Evolutionary conservation across 2,113 vertebrate species (phyloP), one percentile per base, ranked within the genome.

Genomic region (Gobiocypris rarus): DNA sequence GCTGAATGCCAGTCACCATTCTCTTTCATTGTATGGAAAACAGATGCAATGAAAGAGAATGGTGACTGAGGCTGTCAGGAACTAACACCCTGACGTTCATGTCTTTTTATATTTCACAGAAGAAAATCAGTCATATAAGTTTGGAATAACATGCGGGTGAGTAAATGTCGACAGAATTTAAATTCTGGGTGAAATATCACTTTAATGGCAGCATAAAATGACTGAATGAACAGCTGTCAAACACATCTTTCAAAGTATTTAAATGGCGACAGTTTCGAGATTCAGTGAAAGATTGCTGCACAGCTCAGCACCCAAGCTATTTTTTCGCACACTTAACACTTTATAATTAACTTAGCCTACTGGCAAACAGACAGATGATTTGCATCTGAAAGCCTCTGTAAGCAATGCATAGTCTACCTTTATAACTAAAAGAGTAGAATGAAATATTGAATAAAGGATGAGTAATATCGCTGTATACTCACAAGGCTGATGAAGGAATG

Each of bases 401-500:
- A 48, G 56, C 58, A 17, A 14, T 54, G 48, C 10, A 22, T 56
- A 31, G 31, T 1, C 31, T 31, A 6, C 38, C 38, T 38, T 5
- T 26, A 52, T 6, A 65, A 13, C 28, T 54, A 45, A 52, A 73
- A 31, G 1, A 81, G n/a, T 11, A 7, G 38, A 15, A 65, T 65
- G 0, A 3, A 22, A 41, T n/a, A 41, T 3, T 1, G 11, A 7
- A 50, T 22, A 9, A 17, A 45, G 6, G 10, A n/a, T 52, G 1
- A 59, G 9, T 63, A 52, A 22, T 31, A 59, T 26, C 5, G 56
- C 10, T 24, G 77, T 13, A 61, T 83, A 85, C 86, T 87, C 73
- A 84, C 75, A 77, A 54, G n/a, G 15, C 59, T 77, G 85, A 75
- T 82, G 65, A 81, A 76, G 67, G 58, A 70, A 86, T 71, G 80